Evolutionary conservation across 2,888 invertebrate genomes (phyloP).

Genomic region (Chydorus sphaericus): DNA sequence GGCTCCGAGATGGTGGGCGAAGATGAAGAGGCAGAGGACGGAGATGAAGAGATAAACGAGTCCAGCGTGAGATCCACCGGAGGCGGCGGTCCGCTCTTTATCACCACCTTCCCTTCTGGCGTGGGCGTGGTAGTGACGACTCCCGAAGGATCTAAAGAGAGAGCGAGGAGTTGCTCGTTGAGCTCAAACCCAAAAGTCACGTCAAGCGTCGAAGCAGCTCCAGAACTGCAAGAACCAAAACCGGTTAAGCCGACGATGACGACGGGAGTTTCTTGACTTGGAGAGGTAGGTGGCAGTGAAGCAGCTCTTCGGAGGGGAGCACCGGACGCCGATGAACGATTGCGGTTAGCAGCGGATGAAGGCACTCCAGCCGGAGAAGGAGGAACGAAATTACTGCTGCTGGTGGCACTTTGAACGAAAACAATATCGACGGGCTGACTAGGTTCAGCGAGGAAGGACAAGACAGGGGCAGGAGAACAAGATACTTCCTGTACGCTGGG

Average conservation of each 20-base stretch:
- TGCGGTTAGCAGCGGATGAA: not conserved
- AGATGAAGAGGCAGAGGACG: not conserved
- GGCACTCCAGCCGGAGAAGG: not conserved
- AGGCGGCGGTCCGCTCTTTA: too few relatives aligned
- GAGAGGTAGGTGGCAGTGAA: conserved; percentile 11
- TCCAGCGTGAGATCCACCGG: not conserved
- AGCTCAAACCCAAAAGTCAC: conserved; percentile 69
- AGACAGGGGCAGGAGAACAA: not conserved
- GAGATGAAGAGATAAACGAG: too few relatives aligned
- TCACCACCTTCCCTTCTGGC: too few relatives aligned
- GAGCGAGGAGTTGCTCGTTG: conserved; percentile 48
- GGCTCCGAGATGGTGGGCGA: not conserved
- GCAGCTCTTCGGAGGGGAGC: conserved; percentile 8
- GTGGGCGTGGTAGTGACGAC: too few relatives aligned
- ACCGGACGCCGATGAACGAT: too few relatives aligned
- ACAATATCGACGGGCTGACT: conserved; percentile 5
- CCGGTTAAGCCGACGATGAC: conserved; percentile 19
- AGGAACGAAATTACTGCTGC: not conserved
- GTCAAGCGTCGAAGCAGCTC: conserved; percentile 27
- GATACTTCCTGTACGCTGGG: not conserved
- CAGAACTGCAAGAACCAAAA: too few relatives aligned
- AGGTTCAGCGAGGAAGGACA: not conserved
- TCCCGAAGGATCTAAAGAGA: not conserved
- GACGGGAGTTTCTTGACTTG: conserved; percentile 16
- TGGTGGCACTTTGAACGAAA: too few relatives aligned